A percentile compares a stretch with the other conserved stretches of the same genome.
These are phyloP conservation scores for Perodicticus potto DNA, from an alignment of 2,797 vertebrate species.

Conservation along the genomic window DNA sequence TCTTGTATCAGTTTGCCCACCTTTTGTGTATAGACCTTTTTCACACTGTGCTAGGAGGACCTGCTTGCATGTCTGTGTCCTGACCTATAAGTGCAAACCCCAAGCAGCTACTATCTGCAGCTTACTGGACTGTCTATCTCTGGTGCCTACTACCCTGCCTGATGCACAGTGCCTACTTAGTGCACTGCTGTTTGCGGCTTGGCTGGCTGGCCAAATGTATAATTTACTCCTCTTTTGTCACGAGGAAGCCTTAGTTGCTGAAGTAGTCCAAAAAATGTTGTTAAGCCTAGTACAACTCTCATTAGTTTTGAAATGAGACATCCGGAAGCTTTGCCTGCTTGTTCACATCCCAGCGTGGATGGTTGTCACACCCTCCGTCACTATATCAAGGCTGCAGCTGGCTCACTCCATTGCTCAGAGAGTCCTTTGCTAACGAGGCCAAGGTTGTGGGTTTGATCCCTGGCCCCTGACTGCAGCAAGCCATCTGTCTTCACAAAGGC, in stretches of 20 bases:
- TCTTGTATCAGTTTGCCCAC: fast-evolving
- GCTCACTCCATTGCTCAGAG: neutral
- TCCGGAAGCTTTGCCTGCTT: neutral
- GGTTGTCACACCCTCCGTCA: neutral
- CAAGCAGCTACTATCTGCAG: neutral
- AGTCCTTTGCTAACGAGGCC: conserved; percentile 70
- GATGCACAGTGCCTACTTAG: fast-evolving
- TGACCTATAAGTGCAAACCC: neutral
- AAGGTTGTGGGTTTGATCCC: conserved; percentile 75
- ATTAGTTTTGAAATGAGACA: conserved; percentile 66
- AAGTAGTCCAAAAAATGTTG: conserved; percentile 70
- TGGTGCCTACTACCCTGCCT: neutral
- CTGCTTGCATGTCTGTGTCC: neutral
- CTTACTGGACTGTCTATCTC: neutral
- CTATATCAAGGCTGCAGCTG: conserved; percentile 51
- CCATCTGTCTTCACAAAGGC: conserved; percentile 73
- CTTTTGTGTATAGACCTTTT: neutral
- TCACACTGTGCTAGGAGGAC: fast-evolving
- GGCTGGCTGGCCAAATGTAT: neutral
- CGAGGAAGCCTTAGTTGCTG: conserved; percentile 30
- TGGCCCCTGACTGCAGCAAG: conserved; percentile 27
- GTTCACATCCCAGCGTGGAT: neutral
- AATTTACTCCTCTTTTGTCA: neutral
- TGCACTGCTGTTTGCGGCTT: fast-evolving
- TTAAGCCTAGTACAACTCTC: conserved; percentile 69